Base-by-base conservation (phyloP, 1,140 invertebrate species). In the Trichogramma pretiosum region DNA sequence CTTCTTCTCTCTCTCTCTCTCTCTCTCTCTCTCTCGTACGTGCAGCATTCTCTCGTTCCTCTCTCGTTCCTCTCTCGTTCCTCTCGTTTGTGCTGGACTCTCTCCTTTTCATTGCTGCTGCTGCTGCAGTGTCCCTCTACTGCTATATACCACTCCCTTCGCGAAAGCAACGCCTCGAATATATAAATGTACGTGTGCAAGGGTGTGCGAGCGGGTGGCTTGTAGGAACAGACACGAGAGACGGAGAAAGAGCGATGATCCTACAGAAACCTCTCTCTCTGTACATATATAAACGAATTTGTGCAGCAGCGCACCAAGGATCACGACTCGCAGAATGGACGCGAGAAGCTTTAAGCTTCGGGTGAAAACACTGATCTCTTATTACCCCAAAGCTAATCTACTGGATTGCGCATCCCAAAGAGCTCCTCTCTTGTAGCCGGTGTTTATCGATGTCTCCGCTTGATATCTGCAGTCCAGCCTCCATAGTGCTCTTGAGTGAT, bases 361-460 rank as follows among this genome's bases (percentile, higher is more conserved):
- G 63, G 63, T 67, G 67, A 70, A 70, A 69, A 68, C 65, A 70
- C 65, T 57, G 61, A 62, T 68, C 68, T 67, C 66, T 68, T 68
- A 68, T 69, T 69, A 70, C 61, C 57, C 58, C 57, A n/a, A n/a
- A n/a, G 59, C 64, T 65, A 65, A 68, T 60, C 64, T 56, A 56
- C 59, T 62, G 62, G 67, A 69, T 70, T 68, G 62, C 69, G 62
- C n/a, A n/a, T n/a, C n/a, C n/a, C n/a, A n/a, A n/a, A n/a, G n/a
- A n/a, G n/a, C n/a, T n/a, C n/a, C n/a, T n/a, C n/a, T n/a, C n/a
- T n/a, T n/a, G n/a, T n/a, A n/a, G n/a, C n/a, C n/a, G n/a, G n/a
- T n/a, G n/a, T n/a, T n/a, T n/a, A n/a, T n/a, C n/a, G n/a, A n/a
- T n/a, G n/a, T n/a, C n/a, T n/a, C n/a, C n/a, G n/a, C n/a, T n/a